These are phyloP conservation scores for Petrolisthes manimaculis DNA, from an alignment of 2,888 invertebrate species.

Conservation along the genomic window DNA sequence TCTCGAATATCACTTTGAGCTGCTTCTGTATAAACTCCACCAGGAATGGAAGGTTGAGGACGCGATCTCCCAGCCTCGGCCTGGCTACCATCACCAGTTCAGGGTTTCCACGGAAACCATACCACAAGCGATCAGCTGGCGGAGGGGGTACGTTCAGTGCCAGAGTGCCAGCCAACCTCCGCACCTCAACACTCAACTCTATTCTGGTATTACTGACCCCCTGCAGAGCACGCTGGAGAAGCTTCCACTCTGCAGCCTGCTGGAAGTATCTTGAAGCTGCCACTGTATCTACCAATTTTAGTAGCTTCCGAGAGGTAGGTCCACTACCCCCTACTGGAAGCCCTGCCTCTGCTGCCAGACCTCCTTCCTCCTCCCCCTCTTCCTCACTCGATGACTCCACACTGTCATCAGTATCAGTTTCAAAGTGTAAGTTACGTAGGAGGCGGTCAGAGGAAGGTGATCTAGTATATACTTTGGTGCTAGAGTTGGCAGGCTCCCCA, in stretches of 20 bases:
- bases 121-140: conserved; percentile 91
- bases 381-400: conserved; percentile 85
- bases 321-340: conserved; percentile 55
- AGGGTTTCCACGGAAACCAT: conserved; percentile 87
- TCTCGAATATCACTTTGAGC: conserved; percentile 78
- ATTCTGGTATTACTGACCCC: conserved; percentile 90
- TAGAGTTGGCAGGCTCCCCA: conserved; percentile 42
- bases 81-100: conserved; percentile 82
- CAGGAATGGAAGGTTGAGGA: conserved; percentile 83
- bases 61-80: conserved; percentile 88
- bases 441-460: conserved; percentile 58
- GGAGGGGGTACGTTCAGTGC: conserved; percentile 89
- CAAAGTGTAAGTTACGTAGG: conserved; percentile 73
- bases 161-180: conserved; percentile 82
- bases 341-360: conserved; percentile 64
- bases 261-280: conserved; percentile 90
- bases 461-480: conserved; percentile 47
- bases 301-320: conserved; percentile 70
- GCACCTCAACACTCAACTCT: conserved; percentile 85
- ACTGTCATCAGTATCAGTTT: conserved; percentile 83
- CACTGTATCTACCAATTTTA: conserved; percentile 86
- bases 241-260: conserved; percentile 88
- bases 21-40: conserved; percentile 91
- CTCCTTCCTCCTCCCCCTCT: conserved; percentile 69
- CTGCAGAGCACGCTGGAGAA: conserved; percentile 89